Evolutionary conservation across 92 coral and sea anemone species (phyloP).

Genomic region (Umimayanthus chanpuru): DNA sequence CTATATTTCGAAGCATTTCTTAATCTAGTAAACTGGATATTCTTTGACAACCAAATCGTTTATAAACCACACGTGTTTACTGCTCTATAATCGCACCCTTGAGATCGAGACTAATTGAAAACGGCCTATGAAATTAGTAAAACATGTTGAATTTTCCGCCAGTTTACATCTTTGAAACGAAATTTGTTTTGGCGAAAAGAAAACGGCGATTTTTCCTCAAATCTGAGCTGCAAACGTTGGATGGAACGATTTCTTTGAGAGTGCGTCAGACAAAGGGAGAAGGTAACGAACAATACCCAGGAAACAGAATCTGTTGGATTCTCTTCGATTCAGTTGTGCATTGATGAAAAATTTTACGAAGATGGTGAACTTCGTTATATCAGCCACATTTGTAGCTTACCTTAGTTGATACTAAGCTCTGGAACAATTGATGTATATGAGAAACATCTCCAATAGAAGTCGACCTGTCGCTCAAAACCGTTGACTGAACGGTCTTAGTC

Average conservation of each 20-base stretch:
- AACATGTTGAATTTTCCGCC: background rate
- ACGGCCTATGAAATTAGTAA: too few species aligned
- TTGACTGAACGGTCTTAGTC: slow-evolving; percentile 37
- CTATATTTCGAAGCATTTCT: slow-evolving; percentile 1
- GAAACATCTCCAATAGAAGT: slow-evolving; percentile 6
- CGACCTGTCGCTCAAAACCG: slow-evolving; percentile 41
- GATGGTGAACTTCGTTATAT: background rate
- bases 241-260: background rate
- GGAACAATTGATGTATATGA: background rate
- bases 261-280: slow-evolving; percentile 17
- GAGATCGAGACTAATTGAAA: background rate
- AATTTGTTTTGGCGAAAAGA: background rate
- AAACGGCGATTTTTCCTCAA: background rate
- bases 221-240: background rate
- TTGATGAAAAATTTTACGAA: background rate
- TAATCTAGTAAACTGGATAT: slow-evolving; percentile 2
- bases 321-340: slow-evolving; percentile 10
- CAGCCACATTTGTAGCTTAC: background rate
- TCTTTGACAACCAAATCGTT: background rate
- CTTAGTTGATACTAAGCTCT: background rate
- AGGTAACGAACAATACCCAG: slow-evolving; percentile 1
- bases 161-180: background rate
- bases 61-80: background rate
- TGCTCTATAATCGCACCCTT: background rate
- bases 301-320: background rate